These are phyloP conservation scores for Pherbina coryleti DNA, from an alignment of 2,888 invertebrate species.

Conservation along the genomic window DNA sequence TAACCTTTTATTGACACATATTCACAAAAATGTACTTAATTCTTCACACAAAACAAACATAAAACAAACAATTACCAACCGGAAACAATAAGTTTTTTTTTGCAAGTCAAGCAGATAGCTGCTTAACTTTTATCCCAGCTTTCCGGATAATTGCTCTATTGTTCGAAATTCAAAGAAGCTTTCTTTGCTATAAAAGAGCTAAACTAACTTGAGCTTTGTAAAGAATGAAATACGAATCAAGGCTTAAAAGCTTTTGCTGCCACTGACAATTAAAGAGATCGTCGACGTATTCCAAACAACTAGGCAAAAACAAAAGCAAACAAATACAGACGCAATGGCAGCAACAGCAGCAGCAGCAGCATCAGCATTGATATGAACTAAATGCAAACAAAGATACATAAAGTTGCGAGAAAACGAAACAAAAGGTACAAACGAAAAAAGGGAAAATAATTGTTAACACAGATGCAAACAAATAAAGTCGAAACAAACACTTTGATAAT, in stretches of 20 bases:
- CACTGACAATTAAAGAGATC: not conserved
- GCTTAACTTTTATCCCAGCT: too few species aligned
- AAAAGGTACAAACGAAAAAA: not conserved
- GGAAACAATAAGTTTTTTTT: too few species aligned
- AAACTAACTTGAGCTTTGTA: too few species aligned
- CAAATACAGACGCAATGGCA: not conserved
- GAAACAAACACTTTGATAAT: not conserved
- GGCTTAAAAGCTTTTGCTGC: constrained; percentile 4
- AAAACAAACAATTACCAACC: too few species aligned
- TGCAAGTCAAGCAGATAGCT: too few species aligned
- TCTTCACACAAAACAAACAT: too few species aligned
- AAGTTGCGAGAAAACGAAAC: not conserved
- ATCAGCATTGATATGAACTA: not conserved
- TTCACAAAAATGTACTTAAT: too few species aligned
- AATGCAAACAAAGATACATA: not conserved
- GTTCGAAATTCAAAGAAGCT: too few species aligned
- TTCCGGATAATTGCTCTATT: too few species aligned
- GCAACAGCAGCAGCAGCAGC: too few species aligned
- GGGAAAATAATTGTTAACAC: not conserved
- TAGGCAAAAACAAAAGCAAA: not conserved
- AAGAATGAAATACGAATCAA: not conserved
- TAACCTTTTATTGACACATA: too few species aligned
- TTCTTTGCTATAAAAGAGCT: too few species aligned
- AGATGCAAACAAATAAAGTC: not conserved
- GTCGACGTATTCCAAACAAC: not conserved